phyloP scores from a whole-genome alignment of 2,113 vertebrate species.

The Chaetodon auriga region DNA sequence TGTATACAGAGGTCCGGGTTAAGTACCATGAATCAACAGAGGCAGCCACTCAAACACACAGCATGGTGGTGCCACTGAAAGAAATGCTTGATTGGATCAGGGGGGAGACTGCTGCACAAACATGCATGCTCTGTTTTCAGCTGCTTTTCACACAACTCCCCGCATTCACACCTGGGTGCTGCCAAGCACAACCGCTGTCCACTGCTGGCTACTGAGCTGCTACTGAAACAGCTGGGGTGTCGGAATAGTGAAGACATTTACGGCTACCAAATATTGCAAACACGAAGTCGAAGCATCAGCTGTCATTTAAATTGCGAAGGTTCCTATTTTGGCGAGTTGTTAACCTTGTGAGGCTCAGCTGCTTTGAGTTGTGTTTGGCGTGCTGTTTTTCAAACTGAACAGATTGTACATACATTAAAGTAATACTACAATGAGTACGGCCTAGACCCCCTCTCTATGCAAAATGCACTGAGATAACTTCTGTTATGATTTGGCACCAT shows the following conservation, averaged over 20 bases:
- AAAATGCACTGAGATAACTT: too few species aligned
- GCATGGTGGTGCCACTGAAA: not conserved
- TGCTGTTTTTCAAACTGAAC: not conserved
- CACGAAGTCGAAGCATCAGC: not conserved
- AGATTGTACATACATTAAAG: too few species aligned
- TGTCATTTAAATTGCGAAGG: not conserved
- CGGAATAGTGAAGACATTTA: not conserved
- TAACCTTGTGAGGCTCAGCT: not conserved
- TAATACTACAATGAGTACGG: too few species aligned
- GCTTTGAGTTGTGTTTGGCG: not conserved
- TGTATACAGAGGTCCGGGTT: slow-evolving; percentile 31
- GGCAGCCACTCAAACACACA: slow-evolving; percentile 41
- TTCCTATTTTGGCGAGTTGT: not conserved
- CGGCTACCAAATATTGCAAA: not conserved
- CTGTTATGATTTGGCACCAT: too few species aligned
- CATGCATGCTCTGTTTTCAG: slow-evolving; percentile 4
- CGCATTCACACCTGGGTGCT: slow-evolving; percentile 22
- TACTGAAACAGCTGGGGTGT: not conserved
- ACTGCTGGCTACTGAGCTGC: not conserved
- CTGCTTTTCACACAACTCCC: slow-evolving; percentile 6
- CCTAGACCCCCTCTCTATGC: too few species aligned
- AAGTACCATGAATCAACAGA: slow-evolving; percentile 39
- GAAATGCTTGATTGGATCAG: slow-evolving; percentile 15
- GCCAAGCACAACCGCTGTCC: slow-evolving; percentile 9
- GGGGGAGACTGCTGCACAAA: slow-evolving; percentile 8